These are phyloP conservation scores for Arctopsyche grandis DNA, from an alignment of 1,140 invertebrate species.

Conservation along the genomic window DNA sequence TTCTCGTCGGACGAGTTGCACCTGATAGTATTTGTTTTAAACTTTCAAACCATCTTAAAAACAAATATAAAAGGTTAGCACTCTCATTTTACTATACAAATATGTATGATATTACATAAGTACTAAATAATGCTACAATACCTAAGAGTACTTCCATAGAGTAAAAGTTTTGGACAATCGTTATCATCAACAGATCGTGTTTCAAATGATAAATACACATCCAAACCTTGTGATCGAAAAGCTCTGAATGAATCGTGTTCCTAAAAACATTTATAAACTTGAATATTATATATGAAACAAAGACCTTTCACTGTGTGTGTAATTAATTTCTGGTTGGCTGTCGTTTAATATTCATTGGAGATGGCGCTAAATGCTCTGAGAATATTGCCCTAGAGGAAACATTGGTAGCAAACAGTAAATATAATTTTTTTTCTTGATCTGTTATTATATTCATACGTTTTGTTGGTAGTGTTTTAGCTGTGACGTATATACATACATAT, in stretches of 20 bases:
- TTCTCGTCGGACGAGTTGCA: slow-evolving; percentile 90
- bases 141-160: slow-evolving; percentile 90
- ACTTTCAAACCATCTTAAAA: slow-evolving; percentile 89
- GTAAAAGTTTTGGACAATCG: slow-evolving; percentile 80
- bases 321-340: no score
- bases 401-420: no score
- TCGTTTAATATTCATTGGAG: background rate
- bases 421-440: no score
- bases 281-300: background rate
- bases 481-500: no score
- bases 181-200: slow-evolving; percentile 78
- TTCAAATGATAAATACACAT: slow-evolving; percentile 89
- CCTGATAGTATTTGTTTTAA: slow-evolving; percentile 95
- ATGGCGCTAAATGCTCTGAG: no score
- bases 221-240: slow-evolving; percentile 94
- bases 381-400: no score
- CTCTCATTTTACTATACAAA: no score
- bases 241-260: slow-evolving; percentile 89
- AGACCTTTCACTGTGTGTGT: background rate
- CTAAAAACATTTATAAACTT: slow-evolving; percentile 58
- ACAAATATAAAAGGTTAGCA: slow-evolving; percentile 21
- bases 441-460: no score
- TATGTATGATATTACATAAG: slow-evolving; percentile 23
- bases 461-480: no score
- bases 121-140: slow-evolving; percentile 37